Base-by-base conservation (phyloP, 2,888 invertebrate species). In the Venustoraphidia nigricollis region DNA sequence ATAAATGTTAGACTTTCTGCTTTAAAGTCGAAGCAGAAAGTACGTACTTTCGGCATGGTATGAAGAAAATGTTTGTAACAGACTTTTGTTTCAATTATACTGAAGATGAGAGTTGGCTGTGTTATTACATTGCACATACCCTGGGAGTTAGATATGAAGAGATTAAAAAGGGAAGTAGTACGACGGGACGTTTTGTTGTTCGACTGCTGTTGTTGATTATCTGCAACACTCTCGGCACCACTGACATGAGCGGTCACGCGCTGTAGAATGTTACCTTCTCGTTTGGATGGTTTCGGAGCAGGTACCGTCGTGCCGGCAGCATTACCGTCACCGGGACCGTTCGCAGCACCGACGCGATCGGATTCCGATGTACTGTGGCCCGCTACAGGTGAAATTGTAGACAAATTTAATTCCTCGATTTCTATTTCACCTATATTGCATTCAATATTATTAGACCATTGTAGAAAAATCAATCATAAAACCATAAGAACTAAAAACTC, bases 131-230 rank as follows among this genome's bases (percentile, higher is more conserved):
- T 47, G 47, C 62, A 67, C 68, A 60, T 90, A 79, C 88, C 90
- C 81, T 89, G 90, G 75, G 90, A 89, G 76, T 88, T 90, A 72
- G 90, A 88, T 76, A 90, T 89, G 78, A 92, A 92, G 75, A 92
- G 81, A 79, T 92, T 91, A 71, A 92, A 80, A 69, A 92, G 83
- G 70, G 91, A 92, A 69, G 90, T 90, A 68, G 91, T 89, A 74
- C 91, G 84, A 71, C 90, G 85, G 68, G 89, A 89, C 67, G 85
- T 80, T 75, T 86, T 86, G 59, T 44, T 53, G 54, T 52, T 55
- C 9, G n/a, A 27, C 41, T 41, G 41, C 10, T 11, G 13, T n/a
- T 11, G 41, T 41, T 14, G 41, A 10, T 41, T 27, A 11, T 27
- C 13, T 41, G 14, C 41, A 27, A 27, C 17, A n/a, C 41, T 14